Percentiles rank a stretch among this genome's conserved stretches.
phyloP scores from a whole-genome alignment of 1,140 invertebrate genomes.

The Trinorchestia longiramus region DNA sequence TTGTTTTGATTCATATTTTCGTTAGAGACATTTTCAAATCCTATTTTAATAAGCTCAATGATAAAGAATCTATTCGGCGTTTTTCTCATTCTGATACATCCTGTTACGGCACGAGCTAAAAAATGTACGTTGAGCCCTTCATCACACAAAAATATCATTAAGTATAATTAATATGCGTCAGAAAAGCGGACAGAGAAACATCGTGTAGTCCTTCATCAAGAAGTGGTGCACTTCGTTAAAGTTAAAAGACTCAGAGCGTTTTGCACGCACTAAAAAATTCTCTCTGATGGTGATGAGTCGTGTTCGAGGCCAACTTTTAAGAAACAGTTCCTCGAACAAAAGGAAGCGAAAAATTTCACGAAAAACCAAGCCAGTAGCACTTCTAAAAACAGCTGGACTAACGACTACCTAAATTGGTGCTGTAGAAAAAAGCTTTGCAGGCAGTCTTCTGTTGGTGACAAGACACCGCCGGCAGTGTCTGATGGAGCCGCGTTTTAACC shows the following conservation, averaged over 20 bases:
- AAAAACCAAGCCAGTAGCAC: conserved; percentile 41
- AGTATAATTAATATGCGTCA: not conserved
- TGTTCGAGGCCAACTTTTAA: conserved; percentile 43
- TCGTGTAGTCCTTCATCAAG: conserved; percentile 8
- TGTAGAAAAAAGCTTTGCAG: conserved; percentile 14
- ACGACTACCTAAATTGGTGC: conserved; percentile 46
- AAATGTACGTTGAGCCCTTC: not conserved
- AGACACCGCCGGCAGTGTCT: not conserved
- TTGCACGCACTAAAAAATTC: conserved; percentile 52
- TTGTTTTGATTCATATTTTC: not conserved
- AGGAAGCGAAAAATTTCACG: not conserved
- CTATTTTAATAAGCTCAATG: not conserved
- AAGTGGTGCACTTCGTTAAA: not conserved
- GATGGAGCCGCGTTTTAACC: conserved; percentile 8
- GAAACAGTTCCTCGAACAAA: conserved; percentile 42
- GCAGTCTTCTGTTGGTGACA: not conserved
- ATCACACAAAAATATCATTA: not conserved
- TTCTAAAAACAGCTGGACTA: conserved; percentile 34
- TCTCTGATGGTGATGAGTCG: conserved; percentile 50
- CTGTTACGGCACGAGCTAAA: not conserved
- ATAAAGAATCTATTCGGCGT: no score
- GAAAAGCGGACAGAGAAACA: not conserved
- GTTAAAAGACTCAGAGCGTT: conserved; percentile 34
- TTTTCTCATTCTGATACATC: no score
- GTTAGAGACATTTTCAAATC: not conserved